Conservation (phyloP, 2,113 vertebrate genomes). For the Eulemur rufifrons region DNA sequence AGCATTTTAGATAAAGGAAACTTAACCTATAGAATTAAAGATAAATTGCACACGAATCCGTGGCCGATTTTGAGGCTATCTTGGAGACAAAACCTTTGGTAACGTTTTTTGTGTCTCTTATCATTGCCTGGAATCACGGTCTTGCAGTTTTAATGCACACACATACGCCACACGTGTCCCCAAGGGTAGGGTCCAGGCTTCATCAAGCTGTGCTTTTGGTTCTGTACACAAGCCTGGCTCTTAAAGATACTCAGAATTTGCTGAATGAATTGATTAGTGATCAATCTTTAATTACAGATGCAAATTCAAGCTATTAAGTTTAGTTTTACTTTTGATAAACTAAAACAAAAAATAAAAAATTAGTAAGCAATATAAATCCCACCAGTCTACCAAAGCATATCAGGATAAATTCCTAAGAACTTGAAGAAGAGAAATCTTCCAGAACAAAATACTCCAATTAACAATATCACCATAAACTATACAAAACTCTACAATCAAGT, state of each 20-base stretch:
- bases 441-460: not conserved
- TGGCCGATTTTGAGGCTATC: not conserved
- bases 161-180: fast-evolving
- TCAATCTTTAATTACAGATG: slow-evolving; percentile 4
- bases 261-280: not conserved
- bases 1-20: not conserved
- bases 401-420: not conserved
- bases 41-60: not conserved
- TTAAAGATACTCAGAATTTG: not conserved
- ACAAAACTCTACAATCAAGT: not conserved
- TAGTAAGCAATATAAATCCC: not conserved
- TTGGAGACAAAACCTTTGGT: not conserved
- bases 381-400: not conserved
- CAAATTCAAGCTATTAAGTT: not conserved
- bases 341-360: not conserved
- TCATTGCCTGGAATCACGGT: not conserved
- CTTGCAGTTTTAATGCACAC: not conserved
- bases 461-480: not conserved
- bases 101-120: not conserved
- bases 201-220: not conserved
- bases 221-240: not conserved
- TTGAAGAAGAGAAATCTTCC: not conserved
- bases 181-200: not conserved
- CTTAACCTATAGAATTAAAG: not conserved
- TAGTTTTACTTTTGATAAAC: not conserved